These are phyloP conservation scores for Spialia ferax DNA, from an alignment of 2,888 invertebrate species.

Conservation along the genomic window DNA sequence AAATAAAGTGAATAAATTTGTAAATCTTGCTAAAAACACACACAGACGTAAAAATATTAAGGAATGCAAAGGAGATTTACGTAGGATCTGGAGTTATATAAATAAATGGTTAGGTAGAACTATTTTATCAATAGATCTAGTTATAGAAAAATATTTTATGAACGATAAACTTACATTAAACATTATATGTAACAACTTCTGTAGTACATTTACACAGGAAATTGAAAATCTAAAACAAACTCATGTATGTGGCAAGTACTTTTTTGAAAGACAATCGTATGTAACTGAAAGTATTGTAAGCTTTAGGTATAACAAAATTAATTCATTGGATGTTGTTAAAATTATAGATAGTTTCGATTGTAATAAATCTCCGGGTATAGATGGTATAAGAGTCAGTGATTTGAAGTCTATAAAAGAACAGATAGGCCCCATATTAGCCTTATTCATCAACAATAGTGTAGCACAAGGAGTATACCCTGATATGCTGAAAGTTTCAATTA, in stretches of 20 bases:
- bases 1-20: not conserved
- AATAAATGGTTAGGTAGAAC: no score
- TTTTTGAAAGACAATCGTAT: not conserved
- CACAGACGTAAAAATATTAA: not conserved
- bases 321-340: not conserved
- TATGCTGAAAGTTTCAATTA: not conserved
- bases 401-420: not conserved
- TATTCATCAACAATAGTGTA: not conserved
- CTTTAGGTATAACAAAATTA: not conserved
- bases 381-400: not conserved
- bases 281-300: not conserved
- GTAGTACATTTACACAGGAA: not conserved
- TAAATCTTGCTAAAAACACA: not conserved
- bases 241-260: not conserved
- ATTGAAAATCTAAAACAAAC: slow-evolving; percentile 1
- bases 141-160: not conserved
- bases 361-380: not conserved
- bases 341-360: not conserved
- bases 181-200: not conserved
- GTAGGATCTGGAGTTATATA: no score
- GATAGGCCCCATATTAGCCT: not conserved
- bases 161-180: not conserved
- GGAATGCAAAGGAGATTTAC: no score
- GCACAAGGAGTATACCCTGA: not conserved
- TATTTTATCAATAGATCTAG: not conserved